phyloP scores from a whole-genome alignment of 2,797 vertebrate genomes.

The Rhynchotus rufescens region DNA sequence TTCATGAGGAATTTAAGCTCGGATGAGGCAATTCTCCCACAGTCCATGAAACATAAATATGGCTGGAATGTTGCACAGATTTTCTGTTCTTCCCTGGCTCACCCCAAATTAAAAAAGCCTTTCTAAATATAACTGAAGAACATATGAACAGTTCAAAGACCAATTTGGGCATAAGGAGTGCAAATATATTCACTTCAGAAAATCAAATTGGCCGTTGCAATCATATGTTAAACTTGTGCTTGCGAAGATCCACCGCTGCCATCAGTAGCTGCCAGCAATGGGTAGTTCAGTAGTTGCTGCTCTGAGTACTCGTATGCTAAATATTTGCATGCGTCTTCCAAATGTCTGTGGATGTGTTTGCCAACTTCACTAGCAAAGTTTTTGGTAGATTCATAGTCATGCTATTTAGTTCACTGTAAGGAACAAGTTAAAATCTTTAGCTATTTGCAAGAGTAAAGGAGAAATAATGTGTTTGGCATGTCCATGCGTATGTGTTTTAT shows the following conservation, averaged over 20 bases:
- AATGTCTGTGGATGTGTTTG: background rate
- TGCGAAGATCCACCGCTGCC: background rate
- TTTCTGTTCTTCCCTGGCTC: background rate
- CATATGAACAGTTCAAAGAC: background rate
- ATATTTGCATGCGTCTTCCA: background rate
- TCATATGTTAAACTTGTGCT: background rate
- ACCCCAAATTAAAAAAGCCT: background rate
- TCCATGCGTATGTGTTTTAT: background rate
- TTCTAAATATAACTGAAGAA: background rate
- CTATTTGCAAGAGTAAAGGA: background rate
- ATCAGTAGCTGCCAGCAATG: background rate
- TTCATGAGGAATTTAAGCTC: constrained; percentile 16
- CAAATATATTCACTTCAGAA: background rate
- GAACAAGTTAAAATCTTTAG: background rate
- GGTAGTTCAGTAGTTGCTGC: background rate
- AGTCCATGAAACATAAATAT: background rate
- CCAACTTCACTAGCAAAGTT: background rate
- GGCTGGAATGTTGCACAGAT: background rate
- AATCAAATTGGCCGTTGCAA: background rate
- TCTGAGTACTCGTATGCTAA: background rate
- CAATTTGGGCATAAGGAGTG: background rate
- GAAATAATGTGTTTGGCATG: background rate
- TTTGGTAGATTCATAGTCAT: background rate
- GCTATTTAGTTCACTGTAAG: background rate
- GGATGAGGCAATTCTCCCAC: background rate